Evolutionary conservation across 2,797 vertebrate species (phyloP).

Genomic region (Siniperca undulata): DNA sequence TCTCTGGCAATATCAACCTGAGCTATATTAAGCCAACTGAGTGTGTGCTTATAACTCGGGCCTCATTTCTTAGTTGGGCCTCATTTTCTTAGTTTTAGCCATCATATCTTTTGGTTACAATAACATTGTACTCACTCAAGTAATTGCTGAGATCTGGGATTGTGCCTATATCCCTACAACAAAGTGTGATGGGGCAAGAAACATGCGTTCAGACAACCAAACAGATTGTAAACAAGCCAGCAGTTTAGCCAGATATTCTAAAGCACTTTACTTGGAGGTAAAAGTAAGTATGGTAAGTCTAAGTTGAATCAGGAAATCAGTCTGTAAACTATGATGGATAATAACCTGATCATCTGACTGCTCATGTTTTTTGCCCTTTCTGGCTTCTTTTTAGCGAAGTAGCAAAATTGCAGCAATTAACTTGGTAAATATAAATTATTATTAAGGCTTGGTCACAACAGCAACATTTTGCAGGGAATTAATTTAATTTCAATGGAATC

Average conservation of each 20-base stretch:
- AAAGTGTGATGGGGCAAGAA: neutral
- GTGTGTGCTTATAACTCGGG: neutral
- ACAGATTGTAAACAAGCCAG: too few species aligned
- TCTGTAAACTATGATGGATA: too few species aligned
- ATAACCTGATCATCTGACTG: too few species aligned
- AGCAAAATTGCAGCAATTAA: neutral
- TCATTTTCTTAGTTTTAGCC: neutral
- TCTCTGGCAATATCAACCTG: slow-evolving; percentile 6
- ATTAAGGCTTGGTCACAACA: neutral
- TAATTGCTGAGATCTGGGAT: neutral
- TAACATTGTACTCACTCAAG: neutral
- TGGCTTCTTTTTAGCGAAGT: neutral
- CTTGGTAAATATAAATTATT: neutral
- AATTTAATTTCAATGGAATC: neutral
- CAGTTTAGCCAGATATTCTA: too few species aligned
- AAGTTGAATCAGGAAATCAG: too few species aligned
- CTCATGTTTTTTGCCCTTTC: too few species aligned
- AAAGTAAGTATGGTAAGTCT: too few species aligned
- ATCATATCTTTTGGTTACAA: neutral
- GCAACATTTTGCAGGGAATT: too few species aligned
- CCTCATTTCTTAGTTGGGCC: neutral
- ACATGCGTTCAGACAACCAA: neutral
- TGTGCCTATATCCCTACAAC: neutral
- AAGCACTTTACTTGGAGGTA: too few species aligned
- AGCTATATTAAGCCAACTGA: slow-evolving; percentile 10